Evolutionary conservation across 2,113 vertebrate species (phyloP), one percentile per base, ranked within the genome.

Genomic region (Pterophyllum scalare): DNA sequence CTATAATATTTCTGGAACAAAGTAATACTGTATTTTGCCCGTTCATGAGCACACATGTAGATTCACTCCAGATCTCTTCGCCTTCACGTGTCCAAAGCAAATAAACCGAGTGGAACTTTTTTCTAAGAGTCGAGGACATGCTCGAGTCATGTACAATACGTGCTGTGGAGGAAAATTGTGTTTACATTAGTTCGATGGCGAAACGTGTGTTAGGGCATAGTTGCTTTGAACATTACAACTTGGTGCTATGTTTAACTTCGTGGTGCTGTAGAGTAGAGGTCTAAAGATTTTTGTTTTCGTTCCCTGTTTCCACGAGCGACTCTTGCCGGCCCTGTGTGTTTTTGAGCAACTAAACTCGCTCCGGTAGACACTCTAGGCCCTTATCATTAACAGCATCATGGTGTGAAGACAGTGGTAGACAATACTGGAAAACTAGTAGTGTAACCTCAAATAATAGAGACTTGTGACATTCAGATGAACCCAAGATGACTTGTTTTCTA

Each of bases 171-270:
- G 91, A 93, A 93, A 94, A 85, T 91, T 87, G 93, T 94, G 95
- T 96, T 96, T 96, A 95, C 95, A 95, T 95, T 93, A 94, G 89
- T 92, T 94, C 89, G 89, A 90, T 78, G 87, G 84, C 81, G 81
- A 91, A 77, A 86, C 87, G 92, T 87, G 91, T 91, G 93, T 90
- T 93, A 94, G 92, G 91, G 94, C 92, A 89, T 95, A 95, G 94
- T 94, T 93, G 94, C 94, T 94, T 94, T 93, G 91, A 93, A 92
- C 94, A 93, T 95, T 93, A 94, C 87, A 61, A 96, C 94, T 94
- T 94, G 96, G 96, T 96, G 96, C 96, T 96, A 96, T 95, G 94
- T 96, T 94, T 90, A 94, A 94, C 94, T 94, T 94, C 93, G 94
- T 96, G 95, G 95, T 96, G 96, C 96, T 96, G 94, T 95, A 94